Conservation (phyloP, 2,888 invertebrate genomes). For the Euproctis similis region DNA sequence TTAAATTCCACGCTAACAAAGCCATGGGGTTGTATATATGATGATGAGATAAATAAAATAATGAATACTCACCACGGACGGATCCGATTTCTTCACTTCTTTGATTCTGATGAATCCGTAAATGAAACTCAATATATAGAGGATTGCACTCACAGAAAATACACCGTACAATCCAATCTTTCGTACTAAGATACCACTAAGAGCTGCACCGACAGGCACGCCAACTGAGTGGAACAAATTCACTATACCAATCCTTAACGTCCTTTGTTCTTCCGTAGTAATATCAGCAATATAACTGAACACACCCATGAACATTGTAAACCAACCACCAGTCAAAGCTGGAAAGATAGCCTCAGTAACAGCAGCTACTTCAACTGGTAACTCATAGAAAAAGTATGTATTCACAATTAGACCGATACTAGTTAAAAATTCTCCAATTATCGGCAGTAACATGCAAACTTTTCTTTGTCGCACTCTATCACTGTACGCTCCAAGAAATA, state of each 20-base stretch:
- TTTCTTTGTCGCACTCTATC: constrained; percentile 81
- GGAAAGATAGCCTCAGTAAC: constrained; percentile 88
- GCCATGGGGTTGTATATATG: too few species aligned
- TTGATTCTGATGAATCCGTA: constrained; percentile 84
- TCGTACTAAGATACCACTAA: constrained; percentile 86
- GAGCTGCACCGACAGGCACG: constrained; percentile 90
- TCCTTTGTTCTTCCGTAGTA: constrained; percentile 87
- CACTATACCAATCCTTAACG: constrained; percentile 89
- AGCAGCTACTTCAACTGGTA: constrained; percentile 88
- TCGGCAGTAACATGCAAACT: constrained; percentile 89
- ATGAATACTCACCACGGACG: constrained; percentile 50
- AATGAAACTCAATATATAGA: constrained; percentile 83
- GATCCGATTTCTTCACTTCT: constrained; percentile 74
- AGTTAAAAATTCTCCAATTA: constrained; percentile 86
- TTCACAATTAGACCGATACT: constrained; percentile 86
- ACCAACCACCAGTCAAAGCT: constrained; percentile 89
- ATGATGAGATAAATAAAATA: too few species aligned
- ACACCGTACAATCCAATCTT: constrained; percentile 89
- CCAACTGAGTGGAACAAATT: constrained; percentile 93
- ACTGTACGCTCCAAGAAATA: constrained; percentile 88
- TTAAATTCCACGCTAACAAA: too few species aligned
- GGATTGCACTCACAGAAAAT: constrained; percentile 83
- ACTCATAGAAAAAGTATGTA: constrained; percentile 85
- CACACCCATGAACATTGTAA: constrained; percentile 92
- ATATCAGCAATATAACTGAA: constrained; percentile 93